These are phyloP conservation scores for Glyphotaelius pellucidus DNA, from an alignment of 2,888 invertebrate species.

Conservation along the genomic window DNA sequence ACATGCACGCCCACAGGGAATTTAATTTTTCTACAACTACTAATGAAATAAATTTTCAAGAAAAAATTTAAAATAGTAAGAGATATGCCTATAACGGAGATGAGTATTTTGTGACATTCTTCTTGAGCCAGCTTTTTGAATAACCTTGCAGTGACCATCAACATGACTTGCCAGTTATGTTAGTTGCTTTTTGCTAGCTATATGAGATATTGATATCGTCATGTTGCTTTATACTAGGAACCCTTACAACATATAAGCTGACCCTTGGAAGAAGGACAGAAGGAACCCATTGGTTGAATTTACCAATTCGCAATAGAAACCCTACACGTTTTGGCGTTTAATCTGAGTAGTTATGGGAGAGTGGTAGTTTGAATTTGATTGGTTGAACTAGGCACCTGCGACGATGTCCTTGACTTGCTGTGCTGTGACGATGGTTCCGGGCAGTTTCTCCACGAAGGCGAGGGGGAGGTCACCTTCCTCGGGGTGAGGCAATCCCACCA, in stretches of 20 bases:
- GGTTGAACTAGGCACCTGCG: slow-evolving; percentile 43
- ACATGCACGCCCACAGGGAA: neutral
- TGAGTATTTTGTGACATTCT: neutral
- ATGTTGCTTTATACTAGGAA: too few species aligned
- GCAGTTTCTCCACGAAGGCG: slow-evolving; percentile 53
- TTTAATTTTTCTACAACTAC: neutral
- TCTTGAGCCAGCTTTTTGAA: too few species aligned
- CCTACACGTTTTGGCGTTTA: too few species aligned
- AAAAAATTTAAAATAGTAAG: neutral
- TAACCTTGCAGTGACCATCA: too few species aligned
- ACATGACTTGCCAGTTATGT: too few species aligned
- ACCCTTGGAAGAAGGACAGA: too few species aligned
- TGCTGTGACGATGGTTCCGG: slow-evolving; percentile 53
- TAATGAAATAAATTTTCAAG: neutral
- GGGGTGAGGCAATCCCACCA: slow-evolving; percentile 57
- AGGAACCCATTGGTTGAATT: too few species aligned
- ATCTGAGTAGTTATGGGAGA: neutral
- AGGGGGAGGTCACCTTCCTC: slow-evolving; percentile 54
- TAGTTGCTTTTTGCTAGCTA: too few species aligned
- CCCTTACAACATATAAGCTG: too few species aligned
- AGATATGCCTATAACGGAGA: too few species aligned
- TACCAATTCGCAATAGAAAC: too few species aligned
- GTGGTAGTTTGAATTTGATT: neutral
- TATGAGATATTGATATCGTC: too few species aligned
- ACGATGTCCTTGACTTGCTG: slow-evolving; percentile 54